Evolutionary conservation across 1,140 invertebrate genomes (phyloP), one percentile per base, ranked within the genome.

Genomic region (Eubasilissa regina): DNA sequence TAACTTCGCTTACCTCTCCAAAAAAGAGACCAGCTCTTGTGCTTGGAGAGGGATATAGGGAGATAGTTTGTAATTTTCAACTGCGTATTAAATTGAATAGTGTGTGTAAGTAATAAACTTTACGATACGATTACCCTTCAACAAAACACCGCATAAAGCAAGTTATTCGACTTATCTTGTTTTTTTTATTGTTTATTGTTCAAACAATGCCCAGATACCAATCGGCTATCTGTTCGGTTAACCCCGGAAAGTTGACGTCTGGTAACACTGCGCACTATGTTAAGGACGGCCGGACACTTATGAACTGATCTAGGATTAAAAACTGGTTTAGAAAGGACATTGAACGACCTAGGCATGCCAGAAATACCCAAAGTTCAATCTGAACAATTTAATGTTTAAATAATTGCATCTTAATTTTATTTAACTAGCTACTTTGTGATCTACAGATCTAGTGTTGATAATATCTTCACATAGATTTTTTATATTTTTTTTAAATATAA

Each of bases 261-360:
- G 9, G 25, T 21, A 3, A 44, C 44, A 13, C 3, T 15, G 25
- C 21, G 64, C 43, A 48, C 76, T 77, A 60, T 8, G 55, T 58
- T 17, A 44, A 77, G 64, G 19, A 77, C 64, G 15, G 17, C 35
- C 8, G 9, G 76, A 45, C 47, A 45, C 35, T 56, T 68, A 44
- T 44, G 64, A 21, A 44, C 4, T 13, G 19, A 55, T 74, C 68
- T 78, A 78, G 75, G 75, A 77, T 80, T 68, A 48, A 66, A 58
- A 77, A 81, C 80, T 56, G 60, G 77, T 79, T 79, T 79, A 79
- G 81, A 82, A 82, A 79, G 81, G 81, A 82, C 81, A 82, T 58
- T 82, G 81, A 82, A 79, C 78, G 81, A 82, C 81, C 81, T 82
- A 82, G 81, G 64, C 68, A n/a, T 53, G 13, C 35, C 70, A 68